These are phyloP conservation scores for Ditylenchus dipsaci DNA, from an alignment of 1,140 invertebrate genomes.

Conservation along the genomic window DNA sequence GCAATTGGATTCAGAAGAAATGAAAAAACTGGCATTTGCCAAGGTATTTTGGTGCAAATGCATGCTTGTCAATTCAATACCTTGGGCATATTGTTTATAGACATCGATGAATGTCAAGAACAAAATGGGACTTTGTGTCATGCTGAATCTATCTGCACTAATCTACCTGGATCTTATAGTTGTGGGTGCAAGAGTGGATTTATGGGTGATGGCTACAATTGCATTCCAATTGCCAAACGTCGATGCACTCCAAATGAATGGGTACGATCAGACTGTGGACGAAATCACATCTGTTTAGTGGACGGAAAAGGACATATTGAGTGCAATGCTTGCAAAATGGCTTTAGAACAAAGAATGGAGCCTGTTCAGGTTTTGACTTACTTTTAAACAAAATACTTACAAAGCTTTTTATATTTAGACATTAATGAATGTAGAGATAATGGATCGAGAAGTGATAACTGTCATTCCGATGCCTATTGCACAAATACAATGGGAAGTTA, in stretches of 20 bases:
- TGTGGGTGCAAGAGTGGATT: constrained; percentile 85
- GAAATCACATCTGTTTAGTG: constrained; percentile 45
- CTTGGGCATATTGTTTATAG: constrained; percentile 63
- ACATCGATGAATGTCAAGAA: constrained; percentile 89
- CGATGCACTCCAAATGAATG: constrained; percentile 36
- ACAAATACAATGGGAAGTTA: constrained; percentile 91
- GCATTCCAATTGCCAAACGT: constrained; percentile 34
- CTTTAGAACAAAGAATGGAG: constrained; percentile 39
- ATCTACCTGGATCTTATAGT: constrained; percentile 87
- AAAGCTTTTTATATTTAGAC: constrained; percentile 62
- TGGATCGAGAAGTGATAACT: constrained; percentile 70
- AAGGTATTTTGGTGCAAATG: constrained; percentile 10
- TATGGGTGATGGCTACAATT: constrained; percentile 46
- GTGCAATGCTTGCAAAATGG: constrained; percentile 45
- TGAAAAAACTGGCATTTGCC: constrained; percentile 24
- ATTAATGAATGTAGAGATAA: constrained; percentile 84
- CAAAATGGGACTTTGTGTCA: constrained; percentile 78
- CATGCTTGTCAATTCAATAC: neutral
- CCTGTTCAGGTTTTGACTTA: constrained; percentile 32
- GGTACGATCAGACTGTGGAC: constrained; percentile 38
- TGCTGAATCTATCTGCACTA: constrained; percentile 90
- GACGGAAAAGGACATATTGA: constrained; percentile 35
- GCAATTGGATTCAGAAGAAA: constrained; percentile 46
- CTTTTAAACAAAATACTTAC: constrained; percentile 14
- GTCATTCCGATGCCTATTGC: constrained; percentile 91